A percentile compares a stretch with the other conserved stretches of the same genome.
Conservation (phyloP, 2,797 vertebrate species). For the Falco columbarius region DNA sequence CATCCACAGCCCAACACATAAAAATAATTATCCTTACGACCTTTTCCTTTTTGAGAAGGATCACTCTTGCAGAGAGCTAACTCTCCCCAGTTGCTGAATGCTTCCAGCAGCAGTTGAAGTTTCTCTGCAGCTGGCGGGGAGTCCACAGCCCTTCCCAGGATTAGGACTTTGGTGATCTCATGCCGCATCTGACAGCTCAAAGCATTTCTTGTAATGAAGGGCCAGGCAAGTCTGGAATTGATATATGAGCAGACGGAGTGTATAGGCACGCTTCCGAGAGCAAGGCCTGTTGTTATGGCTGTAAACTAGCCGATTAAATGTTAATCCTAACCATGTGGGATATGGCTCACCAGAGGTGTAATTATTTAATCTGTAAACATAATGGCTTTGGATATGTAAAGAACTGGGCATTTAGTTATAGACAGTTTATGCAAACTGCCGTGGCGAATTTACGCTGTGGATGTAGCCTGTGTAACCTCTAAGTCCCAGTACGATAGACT, state of each 20-base stretch:
- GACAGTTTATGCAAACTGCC: neutral
- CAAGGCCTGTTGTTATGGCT: slow-evolving; percentile 13
- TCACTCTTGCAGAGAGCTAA: neutral
- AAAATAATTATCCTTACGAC: neutral
- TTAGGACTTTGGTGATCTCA: neutral
- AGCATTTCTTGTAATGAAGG: neutral
- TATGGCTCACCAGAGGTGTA: neutral
- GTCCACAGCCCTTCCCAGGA: neutral
- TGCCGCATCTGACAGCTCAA: neutral
- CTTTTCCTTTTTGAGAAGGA: neutral
- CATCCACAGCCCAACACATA: neutral
- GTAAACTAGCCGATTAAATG: slow-evolving; percentile 8
- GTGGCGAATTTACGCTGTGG: neutral
- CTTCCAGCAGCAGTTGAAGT: neutral
- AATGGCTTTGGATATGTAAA: neutral
- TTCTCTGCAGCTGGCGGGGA: neutral
- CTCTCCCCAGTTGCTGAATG: neutral
- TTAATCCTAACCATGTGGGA: slow-evolving; percentile 8
- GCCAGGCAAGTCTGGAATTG: neutral
- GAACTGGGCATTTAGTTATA: neutral
- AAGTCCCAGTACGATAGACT: neutral
- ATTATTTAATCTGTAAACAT: slow-evolving; percentile 13
- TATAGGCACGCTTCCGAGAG: neutral
- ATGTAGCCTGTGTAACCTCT: neutral
- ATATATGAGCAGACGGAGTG: neutral